These are phyloP conservation scores for Acromyrmex echinatior DNA, from an alignment of 1,140 invertebrate genomes.

Conservation along the genomic window DNA sequence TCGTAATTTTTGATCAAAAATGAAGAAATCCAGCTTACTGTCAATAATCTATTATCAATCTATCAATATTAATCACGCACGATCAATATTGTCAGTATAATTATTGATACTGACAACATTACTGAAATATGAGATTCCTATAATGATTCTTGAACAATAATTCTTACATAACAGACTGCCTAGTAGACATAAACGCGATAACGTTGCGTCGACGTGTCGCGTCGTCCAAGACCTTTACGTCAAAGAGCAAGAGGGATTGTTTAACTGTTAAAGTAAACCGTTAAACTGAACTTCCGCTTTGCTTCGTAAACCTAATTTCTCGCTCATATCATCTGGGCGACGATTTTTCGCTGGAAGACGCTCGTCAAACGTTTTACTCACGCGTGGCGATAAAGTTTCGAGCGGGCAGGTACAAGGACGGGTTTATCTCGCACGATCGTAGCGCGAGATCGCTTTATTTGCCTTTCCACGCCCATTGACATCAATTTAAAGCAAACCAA, in stretches of 20 bases:
- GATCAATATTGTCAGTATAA: too few species aligned
- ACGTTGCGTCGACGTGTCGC: background rate
- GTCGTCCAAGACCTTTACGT: background rate
- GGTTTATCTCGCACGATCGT: conserved; percentile 41
- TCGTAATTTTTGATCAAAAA: too few species aligned
- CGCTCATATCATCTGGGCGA: background rate
- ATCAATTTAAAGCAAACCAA: conserved; percentile 47
- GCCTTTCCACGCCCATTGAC: conserved; percentile 61
- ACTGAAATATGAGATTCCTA: too few species aligned
- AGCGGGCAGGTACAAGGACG: conserved; percentile 27
- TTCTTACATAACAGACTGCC: conserved; percentile 8
- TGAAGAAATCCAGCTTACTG: too few species aligned
- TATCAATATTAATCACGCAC: too few species aligned
- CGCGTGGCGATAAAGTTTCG: background rate
- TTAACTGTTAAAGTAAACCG: background rate
- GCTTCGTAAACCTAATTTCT: background rate
- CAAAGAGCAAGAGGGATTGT: background rate
- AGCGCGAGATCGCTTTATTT: conserved; percentile 24
- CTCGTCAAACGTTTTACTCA: background rate
- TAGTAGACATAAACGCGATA: background rate
- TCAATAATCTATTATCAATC: too few species aligned
- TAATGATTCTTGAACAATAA: background rate
- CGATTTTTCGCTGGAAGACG: background rate
- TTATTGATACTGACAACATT: too few species aligned
- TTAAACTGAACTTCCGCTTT: background rate